Evolutionary conservation across 1,140 invertebrate species (phyloP), one percentile per base, ranked within the genome.

Genomic region (Cepaea nemoralis): DNA sequence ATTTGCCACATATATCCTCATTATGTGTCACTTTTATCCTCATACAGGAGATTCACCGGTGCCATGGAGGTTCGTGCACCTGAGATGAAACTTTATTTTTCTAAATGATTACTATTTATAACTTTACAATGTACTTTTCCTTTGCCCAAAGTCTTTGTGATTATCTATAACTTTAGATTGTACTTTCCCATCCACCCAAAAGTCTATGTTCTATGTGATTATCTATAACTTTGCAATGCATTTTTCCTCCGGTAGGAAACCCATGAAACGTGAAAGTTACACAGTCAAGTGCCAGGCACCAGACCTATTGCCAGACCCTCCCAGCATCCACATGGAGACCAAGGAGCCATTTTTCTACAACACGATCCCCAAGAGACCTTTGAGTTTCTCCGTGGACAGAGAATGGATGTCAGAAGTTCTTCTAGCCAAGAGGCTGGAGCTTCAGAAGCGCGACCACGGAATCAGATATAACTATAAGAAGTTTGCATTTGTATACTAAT

Each of bases 381-480:
- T 84, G 45, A 85, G 84, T 12, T 90, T 88, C 63, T 76, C 84
- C 12, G 87, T 91, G 2, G 83, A 89, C 82, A 87, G 87, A 69
- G 90, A 91, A 48, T 91, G 89, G 89, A 85, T 89, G 22, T 91
- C 90, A 0, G 90, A 91, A 84, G 81, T 85, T 0, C 85, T 91
- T 71, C 84, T 87, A 48, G 88, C 88, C 33, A 90, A 91, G 81
- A 83, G 90, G 0, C 85, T 89, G 82, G 86, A 89, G 82, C 86
- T 90, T 33, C 88, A 89, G 76, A 89, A 89, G 76, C 73, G 86
- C 69, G 84, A 89, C 35, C 73, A 74, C 24, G 89, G 88, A 31
- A 75, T 88, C 39, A 88, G 88, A 55, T 87, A 89, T 45, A 83
- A 85, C 75, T 89, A 84, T 76, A 90, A 87, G 59, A 89, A 90